Evolutionary conservation across 2,888 invertebrate genomes (phyloP), one percentile per base, ranked within the genome.

Genomic region (Polydesmus complanatus): DNA sequence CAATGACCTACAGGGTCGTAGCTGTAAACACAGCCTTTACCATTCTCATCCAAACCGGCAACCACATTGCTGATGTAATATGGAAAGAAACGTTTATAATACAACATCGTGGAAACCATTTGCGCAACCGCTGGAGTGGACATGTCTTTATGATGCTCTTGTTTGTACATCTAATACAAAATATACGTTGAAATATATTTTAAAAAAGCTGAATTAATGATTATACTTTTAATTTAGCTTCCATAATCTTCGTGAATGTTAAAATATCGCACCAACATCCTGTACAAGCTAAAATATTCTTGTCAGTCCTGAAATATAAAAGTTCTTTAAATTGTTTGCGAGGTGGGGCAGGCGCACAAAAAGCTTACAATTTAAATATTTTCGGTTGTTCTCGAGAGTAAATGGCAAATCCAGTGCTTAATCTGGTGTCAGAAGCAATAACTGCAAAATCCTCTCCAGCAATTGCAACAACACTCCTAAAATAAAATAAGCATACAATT

Each of bases 191-290:
- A 55, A 18, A 1, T 23, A 22, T 53, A 23, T 19, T 58, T 50
- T n/a, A 21, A 37, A 14, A 37, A 62, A 58, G 1, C 1, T 2
- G 57, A 61, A 52, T 14, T 11, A 14, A 14, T 52, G 14, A 11
- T 62, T 69, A 82, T n/a, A n/a, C 82, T 78, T 91, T 91, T 83
- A 95, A 84, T 62, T 92, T 82, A 60, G 92, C 88, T 66, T 83
- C 79, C 27, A 96, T 74, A 65, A 91, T 77, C 66, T 89, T 82
- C 11, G 91, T 91, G 55, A 98, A 78, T 1, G 96, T 91, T 21
- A 96, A 77, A 2, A 91, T 89, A 76, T 98, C 98, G 70, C 96
- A 95, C 90, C 97, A 96, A 75, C 97, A 98, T 22, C 97, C 97
- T 23, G 91, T 84, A 61, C 91, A 90, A 0, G 91, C 95, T n/a